Base-by-base conservation (phyloP, 2,888 invertebrate genomes). In the Volucella inanis region DNA sequence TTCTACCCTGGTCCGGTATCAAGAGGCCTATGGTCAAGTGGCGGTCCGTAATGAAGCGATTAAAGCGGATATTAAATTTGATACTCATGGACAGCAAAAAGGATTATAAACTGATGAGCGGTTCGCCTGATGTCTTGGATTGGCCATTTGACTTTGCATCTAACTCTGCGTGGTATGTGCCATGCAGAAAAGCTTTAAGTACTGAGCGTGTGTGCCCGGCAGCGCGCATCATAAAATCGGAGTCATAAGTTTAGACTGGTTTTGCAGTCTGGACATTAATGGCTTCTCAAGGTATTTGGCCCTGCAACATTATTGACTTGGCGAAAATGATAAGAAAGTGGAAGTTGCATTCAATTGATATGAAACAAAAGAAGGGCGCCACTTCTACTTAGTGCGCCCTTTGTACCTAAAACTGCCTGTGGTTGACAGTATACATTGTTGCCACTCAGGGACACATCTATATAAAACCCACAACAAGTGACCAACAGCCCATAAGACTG, bases 71-170 rank as follows among this genome's bases (percentile, higher is more conserved):
- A 85, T 85, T 81, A 85, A 85, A 85, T 76, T 80, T 85, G 81
- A 85, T 85, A 85, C 85, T 85, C 81, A 85, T 85, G 85, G 76
- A 85, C 81, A 77, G 85, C 52, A 52, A 72, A 85, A 85, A 85
- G 81, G 81, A 85, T 85, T 77, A 85, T 76, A 85, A 76, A 72
- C 71, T 77, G 80, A 77, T 77, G 76, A 81, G 67, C 65, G 77
- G 62, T 49, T 39, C 52, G 15, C 50, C 61, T 45, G 65, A 41
- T 71, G 79, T 31, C 31, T 31, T 31, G 31, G 31, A 31, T 31
- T 31, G 31, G 31, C 6, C 31, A 31, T 31, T 31, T 31, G 31
- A 31, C 31, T 31, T 31, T 31, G 6, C 31, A 31, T 31, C 31
- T 31, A 31, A 31, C 59, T 64, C 45, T 14, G 15, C 62, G 52